Percentiles rank a stretch among this genome's conserved stretches.
Conservation (phyloP, 2,797 vertebrate species). For the Eulemur rubriventer region DNA sequence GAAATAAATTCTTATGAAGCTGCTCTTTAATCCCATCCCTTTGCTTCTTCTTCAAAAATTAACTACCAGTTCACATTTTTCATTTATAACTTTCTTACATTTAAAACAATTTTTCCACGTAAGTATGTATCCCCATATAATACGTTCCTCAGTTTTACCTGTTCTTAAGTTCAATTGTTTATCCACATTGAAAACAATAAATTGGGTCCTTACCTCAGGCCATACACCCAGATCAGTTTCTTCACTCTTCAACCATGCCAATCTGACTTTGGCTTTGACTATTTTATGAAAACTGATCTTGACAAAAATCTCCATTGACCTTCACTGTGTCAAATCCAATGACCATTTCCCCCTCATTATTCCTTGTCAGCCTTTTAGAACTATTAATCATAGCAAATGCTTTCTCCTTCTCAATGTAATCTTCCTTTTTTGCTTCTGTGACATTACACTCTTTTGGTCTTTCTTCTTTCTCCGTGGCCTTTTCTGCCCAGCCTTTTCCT, state of each 20-base stretch:
- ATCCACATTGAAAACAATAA: not conserved
- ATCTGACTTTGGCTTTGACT: not conserved
- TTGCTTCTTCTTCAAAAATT: not conserved
- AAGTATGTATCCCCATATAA: not conserved
- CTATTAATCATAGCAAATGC: not conserved
- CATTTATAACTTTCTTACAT: not conserved
- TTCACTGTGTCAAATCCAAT: not conserved
- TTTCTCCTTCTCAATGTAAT: constrained; percentile 5
- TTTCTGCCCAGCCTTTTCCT: not conserved
- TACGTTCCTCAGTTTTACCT: not conserved
- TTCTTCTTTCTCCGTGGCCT: not conserved
- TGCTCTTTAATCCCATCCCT: not conserved
- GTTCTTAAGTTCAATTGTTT: not conserved
- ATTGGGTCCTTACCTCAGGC: not conserved
- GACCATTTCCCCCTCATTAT: not conserved
- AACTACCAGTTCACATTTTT: too few relatives aligned
- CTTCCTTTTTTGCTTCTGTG: not conserved
- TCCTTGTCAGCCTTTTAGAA: not conserved
- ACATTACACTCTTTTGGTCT: not conserved
- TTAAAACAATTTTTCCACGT: not conserved
- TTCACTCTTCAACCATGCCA: not conserved
- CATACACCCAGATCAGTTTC: not conserved
- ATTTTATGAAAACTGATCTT: not conserved
- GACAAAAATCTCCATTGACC: not conserved
- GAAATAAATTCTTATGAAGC: not conserved